These are phyloP conservation scores for Paguma larvata DNA, from an alignment of 2,797 vertebrate genomes.

Conservation along the genomic window DNA sequence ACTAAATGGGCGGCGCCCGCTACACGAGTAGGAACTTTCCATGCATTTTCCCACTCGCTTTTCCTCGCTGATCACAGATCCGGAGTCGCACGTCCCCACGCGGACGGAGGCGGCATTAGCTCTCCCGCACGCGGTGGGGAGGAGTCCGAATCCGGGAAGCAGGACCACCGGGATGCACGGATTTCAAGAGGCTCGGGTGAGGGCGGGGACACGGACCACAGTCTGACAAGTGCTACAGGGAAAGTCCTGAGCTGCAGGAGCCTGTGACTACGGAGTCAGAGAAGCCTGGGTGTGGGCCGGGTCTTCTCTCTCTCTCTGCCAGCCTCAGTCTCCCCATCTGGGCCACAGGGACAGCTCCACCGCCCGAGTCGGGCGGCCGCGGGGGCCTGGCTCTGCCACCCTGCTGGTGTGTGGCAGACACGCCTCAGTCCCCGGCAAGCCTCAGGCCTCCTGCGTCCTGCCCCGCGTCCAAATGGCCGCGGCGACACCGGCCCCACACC, in stretches of 20 bases:
- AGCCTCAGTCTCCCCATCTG: neutral
- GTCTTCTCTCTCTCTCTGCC: too few relatives aligned
- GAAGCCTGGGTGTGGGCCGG: neutral
- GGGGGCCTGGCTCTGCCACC: neutral
- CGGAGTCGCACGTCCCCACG: accelerated
- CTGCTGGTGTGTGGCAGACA: neutral
- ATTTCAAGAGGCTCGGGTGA: neutral
- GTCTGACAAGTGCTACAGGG: too few relatives aligned
- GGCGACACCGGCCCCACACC: accelerated
- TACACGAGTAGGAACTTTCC: neutral
- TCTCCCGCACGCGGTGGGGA: too few relatives aligned
- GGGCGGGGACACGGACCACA: neutral
- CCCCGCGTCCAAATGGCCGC: neutral
- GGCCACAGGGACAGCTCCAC: neutral
- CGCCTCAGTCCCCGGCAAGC: neutral
- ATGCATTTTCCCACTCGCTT: too few relatives aligned
- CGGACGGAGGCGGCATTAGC: neutral
- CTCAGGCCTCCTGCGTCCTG: neutral
- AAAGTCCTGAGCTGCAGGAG: too few relatives aligned
- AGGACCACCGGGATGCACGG: neutral
- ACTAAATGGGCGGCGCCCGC: too few relatives aligned
- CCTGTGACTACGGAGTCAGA: neutral
- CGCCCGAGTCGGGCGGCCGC: too few relatives aligned
- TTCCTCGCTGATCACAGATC: neutral
- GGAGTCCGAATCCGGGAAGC: neutral